phyloP scores from a whole-genome alignment of 2,888 invertebrate genomes.

The Microctonus brassicae region DNA sequence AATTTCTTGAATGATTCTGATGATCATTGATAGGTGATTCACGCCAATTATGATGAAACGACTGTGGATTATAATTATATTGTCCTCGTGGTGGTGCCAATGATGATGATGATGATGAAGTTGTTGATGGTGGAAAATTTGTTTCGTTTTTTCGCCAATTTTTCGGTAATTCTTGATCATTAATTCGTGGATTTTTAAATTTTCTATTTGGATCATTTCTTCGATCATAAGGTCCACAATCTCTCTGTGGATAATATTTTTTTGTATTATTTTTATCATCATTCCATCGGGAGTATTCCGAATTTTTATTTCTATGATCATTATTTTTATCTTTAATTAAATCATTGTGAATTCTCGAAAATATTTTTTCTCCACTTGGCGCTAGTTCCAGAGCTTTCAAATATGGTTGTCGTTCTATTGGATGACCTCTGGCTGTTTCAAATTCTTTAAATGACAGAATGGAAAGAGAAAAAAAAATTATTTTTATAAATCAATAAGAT shows the following conservation, averaged over 20 bases:
- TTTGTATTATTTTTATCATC: no score
- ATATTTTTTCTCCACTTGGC: constrained; percentile 47
- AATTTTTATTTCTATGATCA: no score
- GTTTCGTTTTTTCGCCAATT: not conserved
- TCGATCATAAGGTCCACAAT: constrained; percentile 24
- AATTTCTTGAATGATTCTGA: no score
- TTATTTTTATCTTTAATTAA: not conserved
- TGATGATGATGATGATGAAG: constrained; percentile 21
- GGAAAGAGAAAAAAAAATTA: constrained; percentile 41
- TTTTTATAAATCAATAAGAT: no score
- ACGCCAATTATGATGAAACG: no score
- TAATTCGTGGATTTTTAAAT: not conserved
- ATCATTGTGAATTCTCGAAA: constrained; percentile 34
- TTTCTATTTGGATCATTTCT: no score
- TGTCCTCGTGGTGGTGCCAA: no score
- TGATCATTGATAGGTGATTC: no score
- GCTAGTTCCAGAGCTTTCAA: constrained; percentile 65
- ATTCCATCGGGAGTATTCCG: no score
- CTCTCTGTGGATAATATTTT: no score
- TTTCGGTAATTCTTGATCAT: not conserved
- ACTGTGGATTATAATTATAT: no score
- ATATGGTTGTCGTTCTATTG: constrained; percentile 77
- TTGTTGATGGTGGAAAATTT: constrained; percentile 25
- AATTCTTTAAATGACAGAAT: constrained; percentile 71
- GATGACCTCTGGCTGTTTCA: constrained; percentile 77